Evolutionary conservation across 2,797 vertebrate genomes (phyloP), one percentile per base, ranked within the genome.

Genomic region (Craterocephalus amniculus): DNA sequence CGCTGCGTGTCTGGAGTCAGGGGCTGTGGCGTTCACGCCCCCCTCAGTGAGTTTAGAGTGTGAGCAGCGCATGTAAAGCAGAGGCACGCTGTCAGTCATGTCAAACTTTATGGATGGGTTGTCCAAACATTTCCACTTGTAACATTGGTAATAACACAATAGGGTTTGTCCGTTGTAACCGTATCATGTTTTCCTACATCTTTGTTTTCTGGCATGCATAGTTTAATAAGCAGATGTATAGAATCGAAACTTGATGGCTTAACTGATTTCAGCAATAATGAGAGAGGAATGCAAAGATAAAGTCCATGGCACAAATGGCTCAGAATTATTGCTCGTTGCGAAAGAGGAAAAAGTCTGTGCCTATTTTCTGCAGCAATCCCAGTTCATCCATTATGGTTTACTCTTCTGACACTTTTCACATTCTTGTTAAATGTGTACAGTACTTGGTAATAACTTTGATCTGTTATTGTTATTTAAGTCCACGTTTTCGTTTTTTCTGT

Each of bases 21-120:
- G 58, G 71, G 63, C 54, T 51, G 57, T 31, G 66, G 60, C 51
- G 48, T 51, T 70, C 40, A 69, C 60, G 67, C 58, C 65, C 45
- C 31, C 40, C 60, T 58, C 61, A 58, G 35, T 70, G 51, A 36
- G 45, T 56, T 64, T 57, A 59, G 43, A 49, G 72, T 22, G 51
- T 76, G 63, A 68, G 26, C 58, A 35, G 55, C 72, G 77, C 83
- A 76, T 65, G 71, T 55, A 61, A 56, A 79, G 58, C 60, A 49
- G 43, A 67, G 74, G 68, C 58, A 62, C 57, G 31, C 34, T 54
- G 31, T 73, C 57, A 63, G 36, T 80, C 74, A 69, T 68, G 71
- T 86, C 66, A 68, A 83, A 88, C 92, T 93, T 91, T 92, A 91
- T 87, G 90, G 91, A 79, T 91, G 92, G 91, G 91, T 91, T 87